phyloP scores from a whole-genome alignment of 2,888 invertebrate genomes.

The Dicycla oo region DNA sequence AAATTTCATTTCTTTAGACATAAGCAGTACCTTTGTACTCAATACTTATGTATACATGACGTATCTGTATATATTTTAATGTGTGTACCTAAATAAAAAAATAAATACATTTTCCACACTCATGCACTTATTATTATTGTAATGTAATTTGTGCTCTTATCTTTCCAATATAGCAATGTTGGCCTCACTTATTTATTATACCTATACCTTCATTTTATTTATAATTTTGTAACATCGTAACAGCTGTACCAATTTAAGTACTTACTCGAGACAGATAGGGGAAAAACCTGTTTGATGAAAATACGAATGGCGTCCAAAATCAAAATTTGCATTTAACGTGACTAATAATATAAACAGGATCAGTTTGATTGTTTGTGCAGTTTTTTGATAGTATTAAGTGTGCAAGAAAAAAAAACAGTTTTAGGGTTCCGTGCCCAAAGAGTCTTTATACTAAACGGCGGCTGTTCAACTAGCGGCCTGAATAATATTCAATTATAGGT shows the following conservation, averaged over 20 bases:
- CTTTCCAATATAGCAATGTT: neutral
- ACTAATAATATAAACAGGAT: neutral
- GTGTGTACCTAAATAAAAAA: too few species aligned
- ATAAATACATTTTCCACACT: neutral
- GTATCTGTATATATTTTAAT: too few species aligned
- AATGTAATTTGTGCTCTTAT: neutral
- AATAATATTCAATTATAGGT: too few species aligned
- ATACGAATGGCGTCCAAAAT: neutral
- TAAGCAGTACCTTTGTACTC: too few species aligned
- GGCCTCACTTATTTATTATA: neutral
- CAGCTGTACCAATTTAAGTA: neutral
- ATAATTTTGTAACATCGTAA: neutral
- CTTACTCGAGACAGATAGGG: too few species aligned
- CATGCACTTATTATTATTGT: neutral
- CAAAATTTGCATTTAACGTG: neutral
- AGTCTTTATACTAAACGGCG: too few species aligned
- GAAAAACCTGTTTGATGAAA: neutral
- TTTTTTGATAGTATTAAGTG: neutral
- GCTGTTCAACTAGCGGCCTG: too few species aligned
- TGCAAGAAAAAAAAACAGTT: neutral
- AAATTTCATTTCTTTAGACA: too few species aligned
- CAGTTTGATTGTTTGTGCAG: neutral
- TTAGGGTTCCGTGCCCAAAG: constrained; percentile 4
- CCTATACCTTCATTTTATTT: neutral
- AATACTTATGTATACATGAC: too few species aligned